A percentile compares a stretch with the other conserved stretches of the same genome.
Conservation (phyloP, 2,797 vertebrate genomes). For the Tragopan temminckii region DNA sequence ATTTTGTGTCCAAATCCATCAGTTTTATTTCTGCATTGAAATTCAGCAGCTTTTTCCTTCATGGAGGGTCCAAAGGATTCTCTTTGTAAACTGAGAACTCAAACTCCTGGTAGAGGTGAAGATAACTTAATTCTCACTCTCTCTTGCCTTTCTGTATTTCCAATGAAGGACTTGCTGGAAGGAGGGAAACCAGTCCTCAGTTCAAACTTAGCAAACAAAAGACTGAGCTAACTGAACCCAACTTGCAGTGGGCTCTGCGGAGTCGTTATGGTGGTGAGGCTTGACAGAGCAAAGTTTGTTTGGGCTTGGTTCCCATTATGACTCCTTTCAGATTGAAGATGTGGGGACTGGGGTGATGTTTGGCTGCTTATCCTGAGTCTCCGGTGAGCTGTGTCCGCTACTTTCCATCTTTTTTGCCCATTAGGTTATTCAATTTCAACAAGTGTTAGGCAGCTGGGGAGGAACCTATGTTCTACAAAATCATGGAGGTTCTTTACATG, state of each 20-base stretch:
- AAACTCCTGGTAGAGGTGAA: background rate
- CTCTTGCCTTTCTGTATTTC: background rate
- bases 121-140: background rate
- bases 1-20: constrained; percentile 23
- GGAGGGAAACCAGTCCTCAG: background rate
- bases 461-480: background rate
- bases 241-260: constrained; percentile 17
- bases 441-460: constrained; percentile 5
- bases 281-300: constrained; percentile 50
- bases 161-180: background rate
- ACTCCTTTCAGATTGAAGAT: constrained; percentile 32
- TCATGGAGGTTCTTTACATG: background rate
- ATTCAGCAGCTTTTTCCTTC: background rate
- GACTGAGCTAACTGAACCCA: background rate
- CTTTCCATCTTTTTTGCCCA: constrained; percentile 23
- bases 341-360: constrained; percentile 1
- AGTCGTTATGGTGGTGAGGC: constrained; percentile 13
- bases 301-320: constrained; percentile 55
- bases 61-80: background rate
- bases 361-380: constrained; percentile 30
- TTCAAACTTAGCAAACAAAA: constrained; percentile 12
- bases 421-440: constrained; percentile 12
- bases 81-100: background rate
- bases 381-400: background rate
- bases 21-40: constrained; percentile 22